Evolutionary conservation across 2,113 vertebrate species (phyloP).

Genomic region (Eurypyga helias): DNA sequence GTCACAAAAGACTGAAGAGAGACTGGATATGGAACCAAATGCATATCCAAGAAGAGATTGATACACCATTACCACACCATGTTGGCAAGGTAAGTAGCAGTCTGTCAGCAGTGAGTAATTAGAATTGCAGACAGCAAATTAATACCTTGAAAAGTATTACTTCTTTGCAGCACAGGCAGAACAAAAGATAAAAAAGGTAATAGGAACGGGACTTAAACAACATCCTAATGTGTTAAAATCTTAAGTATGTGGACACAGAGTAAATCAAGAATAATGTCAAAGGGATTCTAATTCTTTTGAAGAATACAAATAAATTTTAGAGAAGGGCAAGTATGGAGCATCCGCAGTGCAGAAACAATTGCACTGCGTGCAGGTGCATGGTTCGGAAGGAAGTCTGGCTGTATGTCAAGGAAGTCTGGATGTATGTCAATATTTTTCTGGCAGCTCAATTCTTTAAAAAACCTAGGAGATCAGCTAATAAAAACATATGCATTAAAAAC

Average conservation of each 20-base stretch:
- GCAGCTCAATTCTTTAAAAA: neutral
- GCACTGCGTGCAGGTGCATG: neutral
- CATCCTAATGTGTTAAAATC: neutral
- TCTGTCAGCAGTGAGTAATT: neutral
- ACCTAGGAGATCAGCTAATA: neutral
- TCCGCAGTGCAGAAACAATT: neutral
- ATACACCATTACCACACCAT: slow-evolving; percentile 65
- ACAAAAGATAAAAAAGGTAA: neutral
- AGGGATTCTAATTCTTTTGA: neutral
- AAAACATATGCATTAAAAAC: neutral
- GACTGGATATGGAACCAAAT: slow-evolving; percentile 91
- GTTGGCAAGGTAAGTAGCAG: slow-evolving; percentile 84
- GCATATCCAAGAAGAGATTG: slow-evolving; percentile 83
- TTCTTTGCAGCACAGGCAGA: neutral
- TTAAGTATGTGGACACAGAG: neutral
- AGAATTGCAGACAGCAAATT: neutral
- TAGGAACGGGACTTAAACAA: neutral
- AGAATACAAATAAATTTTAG: neutral
- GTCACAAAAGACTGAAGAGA: slow-evolving; percentile 80
- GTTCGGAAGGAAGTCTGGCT: neutral
- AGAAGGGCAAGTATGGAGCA: neutral
- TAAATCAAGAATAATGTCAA: neutral
- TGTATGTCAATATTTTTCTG: neutral
- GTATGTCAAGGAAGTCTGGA: no score
- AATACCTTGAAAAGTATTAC: neutral